These are phyloP conservation scores for Nycticorax nycticorax DNA, from an alignment of 2,113 vertebrate genomes.

Conservation along the genomic window DNA sequence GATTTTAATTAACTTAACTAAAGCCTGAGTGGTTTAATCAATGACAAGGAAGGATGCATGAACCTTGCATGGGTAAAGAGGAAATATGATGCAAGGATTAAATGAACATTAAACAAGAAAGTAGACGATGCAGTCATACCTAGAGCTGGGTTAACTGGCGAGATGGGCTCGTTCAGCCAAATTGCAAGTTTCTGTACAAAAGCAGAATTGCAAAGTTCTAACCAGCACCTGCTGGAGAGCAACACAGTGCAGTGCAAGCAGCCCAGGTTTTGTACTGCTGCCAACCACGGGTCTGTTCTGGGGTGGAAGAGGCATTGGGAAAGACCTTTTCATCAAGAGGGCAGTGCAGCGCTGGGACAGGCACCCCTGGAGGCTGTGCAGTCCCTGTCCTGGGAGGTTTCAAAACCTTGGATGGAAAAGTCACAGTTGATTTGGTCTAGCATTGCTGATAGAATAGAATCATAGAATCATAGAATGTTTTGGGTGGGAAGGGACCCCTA, in stretches of 20 bases:
- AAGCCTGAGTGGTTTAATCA: not conserved
- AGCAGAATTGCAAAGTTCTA: not conserved
- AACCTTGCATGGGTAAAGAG: not conserved
- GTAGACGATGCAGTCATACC: not conserved
- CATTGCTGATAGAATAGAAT: not conserved
- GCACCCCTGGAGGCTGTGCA: not conserved
- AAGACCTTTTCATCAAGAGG: not conserved
- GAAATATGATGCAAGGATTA: not conserved
- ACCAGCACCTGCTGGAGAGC: not conserved
- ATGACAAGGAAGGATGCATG: not conserved
- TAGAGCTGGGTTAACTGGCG: not conserved
- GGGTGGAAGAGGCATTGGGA: not conserved
- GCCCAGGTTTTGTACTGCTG: not conserved
- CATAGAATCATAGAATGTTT: no score
- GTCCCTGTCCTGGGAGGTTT: not conserved
- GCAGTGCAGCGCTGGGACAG: not conserved
- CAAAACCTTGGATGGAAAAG: not conserved
- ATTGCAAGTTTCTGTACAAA: not conserved
- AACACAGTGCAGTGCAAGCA: accelerated
- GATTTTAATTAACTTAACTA: not conserved
- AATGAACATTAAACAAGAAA: not conserved
- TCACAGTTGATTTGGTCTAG: not conserved
- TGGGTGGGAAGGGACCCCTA: no score
- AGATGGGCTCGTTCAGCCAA: not conserved
- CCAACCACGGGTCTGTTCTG: not conserved